A percentile compares a stretch with the other conserved stretches of the same genome.
phyloP scores from a whole-genome alignment of 23 tunicate species.

The Styela clava region DNA sequence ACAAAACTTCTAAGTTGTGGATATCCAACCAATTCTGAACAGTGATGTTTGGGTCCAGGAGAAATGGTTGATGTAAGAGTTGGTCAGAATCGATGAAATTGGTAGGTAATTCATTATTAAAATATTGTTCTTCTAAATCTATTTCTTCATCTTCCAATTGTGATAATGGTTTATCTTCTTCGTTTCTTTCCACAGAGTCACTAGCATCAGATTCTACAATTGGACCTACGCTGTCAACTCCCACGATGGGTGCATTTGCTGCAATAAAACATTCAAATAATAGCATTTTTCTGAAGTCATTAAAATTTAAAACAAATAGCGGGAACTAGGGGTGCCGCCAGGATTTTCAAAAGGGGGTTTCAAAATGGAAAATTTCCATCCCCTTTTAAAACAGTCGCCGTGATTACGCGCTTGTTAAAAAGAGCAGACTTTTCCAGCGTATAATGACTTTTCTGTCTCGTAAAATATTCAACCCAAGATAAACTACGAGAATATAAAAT shows the following conservation, averaged over 20 bases:
- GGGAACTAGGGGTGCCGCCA: too few relatives aligned
- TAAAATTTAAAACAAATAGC: neutral
- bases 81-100: conserved; percentile 26
- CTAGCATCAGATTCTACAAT: neutral
- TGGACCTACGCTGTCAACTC: neutral
- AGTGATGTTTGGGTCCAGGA: conserved; percentile 60
- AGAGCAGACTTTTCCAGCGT: too few relatives aligned
- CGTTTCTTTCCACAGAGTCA: neutral
- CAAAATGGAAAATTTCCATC: too few relatives aligned
- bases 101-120: neutral
- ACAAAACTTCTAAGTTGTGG: conserved; percentile 31
- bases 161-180: neutral
- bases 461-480: too few relatives aligned
- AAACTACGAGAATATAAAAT: too few relatives aligned
- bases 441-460: too few relatives aligned
- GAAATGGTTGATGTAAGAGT: conserved; percentile 54
- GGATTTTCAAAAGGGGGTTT: too few relatives aligned
- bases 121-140: neutral
- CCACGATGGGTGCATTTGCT: neutral
- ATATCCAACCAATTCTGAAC: conserved; percentile 72
- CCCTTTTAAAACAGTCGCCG: too few relatives aligned
- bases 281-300: neutral
- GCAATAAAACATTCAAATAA: too few relatives aligned
- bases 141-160: neutral
- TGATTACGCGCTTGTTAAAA: too few relatives aligned